Evolutionary conservation across 2,888 invertebrate genomes (phyloP).

Genomic region (Diarsia dahlii): DNA sequence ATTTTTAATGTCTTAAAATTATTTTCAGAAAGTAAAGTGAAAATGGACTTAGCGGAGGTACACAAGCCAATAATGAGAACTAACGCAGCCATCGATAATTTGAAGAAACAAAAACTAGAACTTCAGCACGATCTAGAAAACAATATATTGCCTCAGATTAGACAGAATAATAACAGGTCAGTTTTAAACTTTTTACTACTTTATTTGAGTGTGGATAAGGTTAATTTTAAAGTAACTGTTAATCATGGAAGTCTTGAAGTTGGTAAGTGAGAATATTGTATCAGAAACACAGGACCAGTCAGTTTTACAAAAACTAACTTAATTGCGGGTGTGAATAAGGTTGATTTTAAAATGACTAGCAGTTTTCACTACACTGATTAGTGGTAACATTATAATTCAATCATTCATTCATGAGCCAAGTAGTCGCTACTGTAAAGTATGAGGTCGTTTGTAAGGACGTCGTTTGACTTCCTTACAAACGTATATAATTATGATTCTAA

Average conservation of each 20-base stretch:
- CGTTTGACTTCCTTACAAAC: too few species aligned
- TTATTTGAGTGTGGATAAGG: not conserved
- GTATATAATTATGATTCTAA: too few species aligned
- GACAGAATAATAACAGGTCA: conserved; percentile 81
- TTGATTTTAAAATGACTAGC: not conserved
- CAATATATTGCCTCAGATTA: conserved; percentile 80
- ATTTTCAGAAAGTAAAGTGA: conserved; percentile 77
- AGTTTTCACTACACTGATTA: not conserved
- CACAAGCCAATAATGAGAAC: conserved; percentile 79
- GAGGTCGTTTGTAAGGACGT: too few species aligned
- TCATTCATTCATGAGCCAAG: not conserved
- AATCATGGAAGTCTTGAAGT: not conserved
- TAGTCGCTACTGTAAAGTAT: not conserved
- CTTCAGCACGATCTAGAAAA: conserved; percentile 83
- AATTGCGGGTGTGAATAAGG: not conserved
- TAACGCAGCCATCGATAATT: conserved; percentile 80
- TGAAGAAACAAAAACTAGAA: conserved; percentile 85
- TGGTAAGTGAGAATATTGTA: not conserved
- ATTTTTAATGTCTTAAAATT: not conserved
- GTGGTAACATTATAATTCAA: not conserved
- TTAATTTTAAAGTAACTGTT: not conserved
- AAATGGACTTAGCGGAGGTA: conserved; percentile 82
- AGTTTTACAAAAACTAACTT: not conserved
- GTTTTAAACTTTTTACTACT: conserved; percentile 22
- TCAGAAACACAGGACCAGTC: not conserved